These are phyloP conservation scores for Tringa solitaria DNA, from an alignment of 2,113 vertebrate genomes.

Conservation along the genomic window DNA sequence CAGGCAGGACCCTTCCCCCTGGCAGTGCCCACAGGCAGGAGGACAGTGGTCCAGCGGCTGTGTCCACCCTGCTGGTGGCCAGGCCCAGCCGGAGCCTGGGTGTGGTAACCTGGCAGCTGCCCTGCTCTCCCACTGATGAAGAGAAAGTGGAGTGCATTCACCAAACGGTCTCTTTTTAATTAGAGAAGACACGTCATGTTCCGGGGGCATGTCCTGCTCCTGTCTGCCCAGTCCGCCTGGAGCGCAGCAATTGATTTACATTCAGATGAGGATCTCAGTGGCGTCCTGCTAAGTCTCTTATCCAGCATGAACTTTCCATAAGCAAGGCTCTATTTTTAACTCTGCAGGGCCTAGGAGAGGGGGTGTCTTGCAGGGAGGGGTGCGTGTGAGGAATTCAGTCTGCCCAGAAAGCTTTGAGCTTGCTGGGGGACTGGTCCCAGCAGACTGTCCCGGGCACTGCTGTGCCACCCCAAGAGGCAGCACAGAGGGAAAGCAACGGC, in stretches of 20 bases:
- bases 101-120: neutral
- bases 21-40: neutral
- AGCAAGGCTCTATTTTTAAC: slow-evolving; percentile 69
- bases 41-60: rapidly evolving
- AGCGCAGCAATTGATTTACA: slow-evolving; percentile 12
- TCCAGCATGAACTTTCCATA: slow-evolving; percentile 69
- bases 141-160: neutral
- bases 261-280: slow-evolving; percentile 6
- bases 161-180: neutral
- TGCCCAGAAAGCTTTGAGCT: neutral
- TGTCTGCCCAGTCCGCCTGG: neutral
- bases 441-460: neutral
- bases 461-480: neutral
- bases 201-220: neutral
- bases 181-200: neutral
- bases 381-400: neutral
- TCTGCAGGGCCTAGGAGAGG: slow-evolving; percentile 7
- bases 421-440: neutral
- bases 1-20: neutral
- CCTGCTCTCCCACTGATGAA: neutral
- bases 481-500: rapidly evolving
- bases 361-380: neutral
- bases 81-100: neutral
- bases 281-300: slow-evolving; percentile 34
- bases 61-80: neutral